Conservation (phyloP, 2,113 vertebrate species). For the Stegastes partitus region DNA sequence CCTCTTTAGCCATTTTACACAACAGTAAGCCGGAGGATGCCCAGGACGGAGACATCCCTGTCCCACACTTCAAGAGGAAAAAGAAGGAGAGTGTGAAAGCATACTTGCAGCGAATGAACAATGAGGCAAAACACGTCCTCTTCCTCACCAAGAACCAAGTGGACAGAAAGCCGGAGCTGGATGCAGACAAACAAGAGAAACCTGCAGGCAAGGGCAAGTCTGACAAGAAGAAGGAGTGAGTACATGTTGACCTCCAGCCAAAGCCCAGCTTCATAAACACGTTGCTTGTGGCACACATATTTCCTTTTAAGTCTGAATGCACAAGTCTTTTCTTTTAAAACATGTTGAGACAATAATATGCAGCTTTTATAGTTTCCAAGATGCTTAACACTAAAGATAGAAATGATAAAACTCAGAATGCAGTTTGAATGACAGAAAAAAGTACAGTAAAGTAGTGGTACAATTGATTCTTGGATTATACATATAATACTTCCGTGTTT, state of each 20-base stretch:
- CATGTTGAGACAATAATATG: too few relatives aligned
- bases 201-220: constrained; percentile 82
- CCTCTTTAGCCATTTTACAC: constrained; percentile 38
- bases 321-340: too few relatives aligned
- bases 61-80: constrained; percentile 87
- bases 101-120: constrained; percentile 89
- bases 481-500: not conserved
- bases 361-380: too few relatives aligned
- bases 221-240: constrained; percentile 90
- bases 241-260: constrained; percentile 4
- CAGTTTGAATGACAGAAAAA: too few relatives aligned
- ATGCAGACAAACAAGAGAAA: constrained; percentile 64
- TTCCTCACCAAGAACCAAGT: constrained; percentile 92
- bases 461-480: too few relatives aligned
- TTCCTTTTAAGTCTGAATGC: too few relatives aligned
- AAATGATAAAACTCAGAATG: too few relatives aligned
- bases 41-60: constrained; percentile 69
- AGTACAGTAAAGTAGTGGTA: too few relatives aligned
- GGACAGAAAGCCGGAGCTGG: constrained; percentile 87
- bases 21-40: constrained; percentile 37
- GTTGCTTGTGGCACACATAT: not conserved
- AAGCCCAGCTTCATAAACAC: not conserved
- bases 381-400: too few relatives aligned
- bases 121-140: constrained; percentile 85
- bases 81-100: constrained; percentile 83